These are phyloP conservation scores for Aldabrachelys gigantea DNA, from an alignment of 2,113 vertebrate species.

Conservation along the genomic window DNA sequence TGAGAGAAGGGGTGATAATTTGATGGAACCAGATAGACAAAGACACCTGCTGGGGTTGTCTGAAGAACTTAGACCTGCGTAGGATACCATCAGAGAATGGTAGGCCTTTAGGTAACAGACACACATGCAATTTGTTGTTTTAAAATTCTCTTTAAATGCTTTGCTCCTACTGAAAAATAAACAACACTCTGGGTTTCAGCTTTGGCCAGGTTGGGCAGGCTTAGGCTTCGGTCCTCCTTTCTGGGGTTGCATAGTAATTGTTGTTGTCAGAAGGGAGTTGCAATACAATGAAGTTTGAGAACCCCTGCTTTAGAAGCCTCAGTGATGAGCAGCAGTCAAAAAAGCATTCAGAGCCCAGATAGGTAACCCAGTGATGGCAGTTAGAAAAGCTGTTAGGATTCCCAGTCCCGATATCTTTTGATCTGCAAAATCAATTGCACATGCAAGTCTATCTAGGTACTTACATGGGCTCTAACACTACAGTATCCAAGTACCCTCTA, in stretches of 20 bases:
- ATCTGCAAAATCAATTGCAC: background rate
- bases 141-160: background rate
- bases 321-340: rapidly evolving
- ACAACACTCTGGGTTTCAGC: background rate
- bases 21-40: background rate
- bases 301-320: background rate
- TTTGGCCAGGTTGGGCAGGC: too few species aligned
- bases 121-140: rapidly evolving
- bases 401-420: background rate
- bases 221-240: too few species aligned
- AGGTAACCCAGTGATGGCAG: background rate
- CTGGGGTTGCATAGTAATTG: too few species aligned
- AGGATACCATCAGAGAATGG: background rate
- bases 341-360: too few species aligned
- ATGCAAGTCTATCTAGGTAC: background rate
- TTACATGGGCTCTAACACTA: background rate
- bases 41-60: background rate
- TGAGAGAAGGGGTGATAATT: background rate
- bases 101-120: background rate
- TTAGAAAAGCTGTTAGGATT: background rate
- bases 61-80: background rate
- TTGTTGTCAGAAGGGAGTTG: too few species aligned
- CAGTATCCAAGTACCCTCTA: background rate
- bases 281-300: too few species aligned
- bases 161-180: background rate